Evolutionary conservation across 2,113 vertebrate species (phyloP).

Genomic region (Aspiorhynchus laticeps): DNA sequence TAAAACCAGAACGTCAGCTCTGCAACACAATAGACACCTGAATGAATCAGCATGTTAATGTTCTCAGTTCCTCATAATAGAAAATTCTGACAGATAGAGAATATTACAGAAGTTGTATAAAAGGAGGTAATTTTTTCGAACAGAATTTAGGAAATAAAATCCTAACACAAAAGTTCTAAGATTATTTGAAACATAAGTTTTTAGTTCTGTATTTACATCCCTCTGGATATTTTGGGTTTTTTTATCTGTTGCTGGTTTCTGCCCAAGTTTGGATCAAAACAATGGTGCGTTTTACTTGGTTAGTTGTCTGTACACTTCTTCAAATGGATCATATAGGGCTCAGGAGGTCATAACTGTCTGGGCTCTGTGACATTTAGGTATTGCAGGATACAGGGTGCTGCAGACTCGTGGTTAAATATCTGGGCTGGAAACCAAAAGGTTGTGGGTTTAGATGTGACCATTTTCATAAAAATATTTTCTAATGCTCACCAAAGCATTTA

Average conservation of each 20-base stretch:
- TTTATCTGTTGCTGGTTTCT: neutral
- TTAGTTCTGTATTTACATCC: neutral
- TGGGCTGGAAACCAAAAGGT: neutral
- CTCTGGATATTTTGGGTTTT: neutral
- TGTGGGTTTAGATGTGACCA: neutral
- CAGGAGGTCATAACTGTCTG: neutral
- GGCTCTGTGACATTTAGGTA: neutral
- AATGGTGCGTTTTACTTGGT: neutral
- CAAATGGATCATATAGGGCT: neutral
- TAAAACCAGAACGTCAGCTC: slow-evolving; percentile 92
- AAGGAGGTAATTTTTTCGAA: neutral
- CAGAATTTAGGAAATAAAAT: neutral
- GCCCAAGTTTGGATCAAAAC: neutral
- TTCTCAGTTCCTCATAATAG: neutral
- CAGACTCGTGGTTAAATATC: neutral
- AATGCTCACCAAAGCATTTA: neutral
- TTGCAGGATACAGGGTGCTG: neutral
- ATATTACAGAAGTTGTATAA: neutral
- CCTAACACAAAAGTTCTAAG: neutral
- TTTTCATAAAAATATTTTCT: neutral
- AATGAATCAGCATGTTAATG: neutral
- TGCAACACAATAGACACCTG: slow-evolving; percentile 18
- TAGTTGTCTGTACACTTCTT: neutral
- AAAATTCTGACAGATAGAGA: neutral
- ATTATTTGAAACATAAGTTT: neutral